phyloP scores from a whole-genome alignment of 2,113 vertebrate genomes.

The Gallinago undulata region DNA sequence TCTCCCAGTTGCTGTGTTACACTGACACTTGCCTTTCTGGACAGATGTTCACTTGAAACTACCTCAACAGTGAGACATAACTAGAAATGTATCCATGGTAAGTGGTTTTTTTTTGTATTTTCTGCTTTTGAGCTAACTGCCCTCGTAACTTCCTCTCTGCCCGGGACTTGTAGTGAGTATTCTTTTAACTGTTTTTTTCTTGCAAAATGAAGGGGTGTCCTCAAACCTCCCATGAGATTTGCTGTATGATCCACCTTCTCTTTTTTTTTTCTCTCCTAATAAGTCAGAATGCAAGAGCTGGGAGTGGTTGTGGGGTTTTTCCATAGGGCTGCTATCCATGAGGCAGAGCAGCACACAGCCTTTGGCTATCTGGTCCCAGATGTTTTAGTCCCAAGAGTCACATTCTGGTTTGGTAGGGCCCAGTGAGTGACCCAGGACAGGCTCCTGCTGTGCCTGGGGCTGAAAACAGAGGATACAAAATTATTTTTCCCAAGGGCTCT shows the following conservation, averaged over 20 bases:
- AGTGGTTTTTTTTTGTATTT: background rate
- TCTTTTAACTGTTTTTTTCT: background rate
- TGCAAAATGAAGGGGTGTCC: background rate
- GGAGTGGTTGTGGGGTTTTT: background rate
- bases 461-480: background rate
- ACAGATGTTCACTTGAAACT: background rate
- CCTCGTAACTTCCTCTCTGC: background rate
- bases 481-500: background rate
- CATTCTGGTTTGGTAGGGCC: background rate
- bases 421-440: background rate
- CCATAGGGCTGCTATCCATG: background rate
- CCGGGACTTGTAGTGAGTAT: accelerated
- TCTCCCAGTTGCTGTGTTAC: background rate
- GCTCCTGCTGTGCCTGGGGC: too few species aligned
- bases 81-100: background rate
- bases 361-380: background rate
- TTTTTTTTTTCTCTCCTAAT: background rate
- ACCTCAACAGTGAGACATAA: background rate
- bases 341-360: background rate
- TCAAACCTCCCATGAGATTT: background rate
- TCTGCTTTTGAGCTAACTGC: background rate
- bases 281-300: background rate
- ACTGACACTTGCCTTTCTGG: background rate
- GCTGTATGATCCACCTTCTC: background rate
- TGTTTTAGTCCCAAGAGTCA: background rate